Evolutionary conservation across 2,888 invertebrate genomes (phyloP).

Genomic region (Heliconius erato): DNA sequence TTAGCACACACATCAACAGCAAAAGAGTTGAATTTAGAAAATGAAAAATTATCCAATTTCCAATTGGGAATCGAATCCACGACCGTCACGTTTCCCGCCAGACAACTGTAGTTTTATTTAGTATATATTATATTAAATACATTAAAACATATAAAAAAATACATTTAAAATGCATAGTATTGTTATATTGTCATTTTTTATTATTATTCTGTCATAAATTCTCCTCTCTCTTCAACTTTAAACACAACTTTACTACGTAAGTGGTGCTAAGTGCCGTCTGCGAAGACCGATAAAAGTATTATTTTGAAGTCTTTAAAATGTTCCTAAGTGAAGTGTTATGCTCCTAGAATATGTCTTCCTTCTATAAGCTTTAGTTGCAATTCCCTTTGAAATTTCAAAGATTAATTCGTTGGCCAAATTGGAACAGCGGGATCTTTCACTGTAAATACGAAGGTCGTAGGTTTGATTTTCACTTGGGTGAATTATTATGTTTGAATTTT

Average conservation of each 20-base stretch:
- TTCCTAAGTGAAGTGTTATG: slow-evolving; percentile 45
- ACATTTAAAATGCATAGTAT: neutral
- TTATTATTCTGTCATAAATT: slow-evolving; percentile 48
- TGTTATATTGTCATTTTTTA: slow-evolving; percentile 31
- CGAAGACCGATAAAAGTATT: slow-evolving; percentile 67
- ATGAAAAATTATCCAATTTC: neutral
- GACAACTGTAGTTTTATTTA: too few relatives aligned
- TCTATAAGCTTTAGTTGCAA: slow-evolving; percentile 24
- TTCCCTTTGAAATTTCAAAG: neutral
- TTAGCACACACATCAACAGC: too few relatives aligned
- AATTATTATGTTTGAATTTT: neutral
- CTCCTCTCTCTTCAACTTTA: slow-evolving; percentile 47
- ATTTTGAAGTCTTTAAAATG: slow-evolving; percentile 54
- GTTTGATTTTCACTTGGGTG: neutral
- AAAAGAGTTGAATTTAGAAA: too few relatives aligned
- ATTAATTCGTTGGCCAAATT: neutral
- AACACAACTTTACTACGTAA: slow-evolving; percentile 54
- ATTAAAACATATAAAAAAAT: neutral
- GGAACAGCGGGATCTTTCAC: fast-evolving
- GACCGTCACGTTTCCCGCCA: slow-evolving; percentile 14
- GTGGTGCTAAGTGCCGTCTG: slow-evolving; percentile 62
- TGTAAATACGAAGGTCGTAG: neutral
- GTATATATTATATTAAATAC: too few relatives aligned
- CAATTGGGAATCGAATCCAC: neutral
- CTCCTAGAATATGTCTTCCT: slow-evolving; percentile 32